Base-by-base conservation (phyloP, 1,140 invertebrate genomes). In the Sarcophaga peregrina region DNA sequence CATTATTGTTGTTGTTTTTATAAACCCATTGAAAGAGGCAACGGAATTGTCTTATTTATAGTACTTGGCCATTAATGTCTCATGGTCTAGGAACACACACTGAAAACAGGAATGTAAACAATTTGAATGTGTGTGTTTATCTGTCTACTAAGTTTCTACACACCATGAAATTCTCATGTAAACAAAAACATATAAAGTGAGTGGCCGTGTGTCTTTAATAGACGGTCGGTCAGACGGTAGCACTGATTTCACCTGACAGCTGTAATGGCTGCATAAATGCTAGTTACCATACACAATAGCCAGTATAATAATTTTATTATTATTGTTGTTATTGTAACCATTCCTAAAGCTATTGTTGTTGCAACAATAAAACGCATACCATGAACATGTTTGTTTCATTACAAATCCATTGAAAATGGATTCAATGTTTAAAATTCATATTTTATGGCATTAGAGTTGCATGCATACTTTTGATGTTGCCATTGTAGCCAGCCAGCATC, bases 241-340 rank as follows among this genome's bases (percentile, higher is more conserved):
- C 80, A 74, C 84, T 74, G 82, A 82, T 83, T 85, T 73, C 37
- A 83, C 81, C 84, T 85, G 86, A 84, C 86, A 87, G 85, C 86
- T 86, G 86, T 85, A 87, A 86, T 86, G 85, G 85, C 84, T 85
- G 82, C 83, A 84, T 84, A 86, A 87, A 85, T 85, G 84, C 78
- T 85, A 85, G 80, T 83, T 83, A 85, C 83, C 82, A 84, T 86
- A 85, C 83, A 37, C 25, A 84, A 83, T 83, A 83, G 47, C 68
- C 73, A 84, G 1, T 85, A 86, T 78, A 78, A 78, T 78, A 78
- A 78, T 78, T 78, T 78, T 78, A 78, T 78, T 78, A 78, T 78
- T 78, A 78, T 78, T 76, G 48, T 45, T 75, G 47, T 75, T 47
- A 10, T 58, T 58, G 54, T 58, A 15, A n/a, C 3, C 54, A 58